phyloP scores from a whole-genome alignment of 1,140 invertebrate species.

The Drosophila auraria region DNA sequence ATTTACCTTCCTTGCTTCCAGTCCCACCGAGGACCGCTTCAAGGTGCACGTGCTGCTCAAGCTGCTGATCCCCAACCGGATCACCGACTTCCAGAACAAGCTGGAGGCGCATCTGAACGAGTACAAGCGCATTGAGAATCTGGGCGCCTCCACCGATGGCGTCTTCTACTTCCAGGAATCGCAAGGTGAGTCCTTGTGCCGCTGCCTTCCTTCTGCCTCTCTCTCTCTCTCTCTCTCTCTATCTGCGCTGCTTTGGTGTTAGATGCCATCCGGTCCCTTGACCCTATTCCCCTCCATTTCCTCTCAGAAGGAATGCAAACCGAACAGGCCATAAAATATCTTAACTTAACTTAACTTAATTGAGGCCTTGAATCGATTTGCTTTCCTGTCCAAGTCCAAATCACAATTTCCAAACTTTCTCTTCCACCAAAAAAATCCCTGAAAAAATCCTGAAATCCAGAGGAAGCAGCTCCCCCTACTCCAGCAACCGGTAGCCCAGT shows the following conservation, averaged over 20 bases:
- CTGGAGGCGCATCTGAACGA: slow-evolving; percentile 50
- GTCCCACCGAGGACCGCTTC: slow-evolving; percentile 59
- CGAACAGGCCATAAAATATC: neutral
- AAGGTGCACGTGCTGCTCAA: slow-evolving; percentile 58
- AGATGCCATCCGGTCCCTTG: neutral
- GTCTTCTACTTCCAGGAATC: slow-evolving; percentile 49
- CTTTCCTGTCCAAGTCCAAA: neutral
- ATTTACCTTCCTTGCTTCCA: slow-evolving; percentile 8
- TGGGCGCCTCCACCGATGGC: slow-evolving; percentile 54
- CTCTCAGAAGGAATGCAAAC: neutral
- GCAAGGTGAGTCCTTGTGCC: slow-evolving; percentile 70
- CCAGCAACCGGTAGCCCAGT: neutral
- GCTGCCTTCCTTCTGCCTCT: neutral
- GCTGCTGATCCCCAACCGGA: slow-evolving; percentile 58
- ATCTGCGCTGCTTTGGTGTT: slow-evolving; percentile 28
- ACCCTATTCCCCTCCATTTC: neutral
- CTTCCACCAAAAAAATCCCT: neutral
- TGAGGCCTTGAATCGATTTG: neutral
- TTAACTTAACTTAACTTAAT: too few species aligned
- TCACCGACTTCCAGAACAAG: slow-evolving; percentile 49
- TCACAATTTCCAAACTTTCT: slow-evolving; percentile 10
- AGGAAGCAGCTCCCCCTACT: neutral
- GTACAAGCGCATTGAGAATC: slow-evolving; percentile 32
- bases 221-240: neutral
- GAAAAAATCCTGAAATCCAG: neutral